Base-by-base conservation (phyloP, 2,113 vertebrate genomes). In the Semnornis frantzii region DNA sequence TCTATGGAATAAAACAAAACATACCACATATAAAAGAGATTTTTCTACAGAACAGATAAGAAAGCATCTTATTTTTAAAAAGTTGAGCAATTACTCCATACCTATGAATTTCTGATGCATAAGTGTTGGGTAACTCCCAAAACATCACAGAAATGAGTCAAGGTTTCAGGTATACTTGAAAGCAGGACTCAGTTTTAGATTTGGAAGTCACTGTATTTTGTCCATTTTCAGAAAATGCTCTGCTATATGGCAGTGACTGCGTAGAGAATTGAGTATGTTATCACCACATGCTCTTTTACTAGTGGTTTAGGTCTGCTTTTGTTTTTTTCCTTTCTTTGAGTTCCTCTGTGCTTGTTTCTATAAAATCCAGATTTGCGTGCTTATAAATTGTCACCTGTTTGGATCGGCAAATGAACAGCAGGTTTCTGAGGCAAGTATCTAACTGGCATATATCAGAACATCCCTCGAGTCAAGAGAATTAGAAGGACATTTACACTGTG, bases 191-290 rank as follows among this genome's bases (percentile, higher is more conserved):
- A 0, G 0, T 4, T 42, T 55, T 83, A 81, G 25, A 65, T 68
- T 72, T 37, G n/a, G 46, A 66, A 4, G 15, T 24, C n/a, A 89
- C 33, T 0, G 59, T 19, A 37, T 55, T 83, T 68, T 48, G 15
- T 64, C 16, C 78, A 20, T 37, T 87, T 85, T 74, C 71, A 62
- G 60, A 77, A 91, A 87, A 76, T 27, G 19, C 15, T 66, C 34
- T 57, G 19, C 55, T 79, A 70, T 50, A 4, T 1, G 1, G 4
- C 11, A 48, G 28, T 16, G 25, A 60, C 31, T 60, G 25, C 0
- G 0, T 17, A 68, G 16, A 13, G 28, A 78, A 85, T 48, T 57
- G 5, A 11, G 5, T 23, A 19, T 1, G 5, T 12, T 46, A 73
- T 9, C 44, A 52, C 11, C 2, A 0, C 5, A 14, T 64, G 12